phyloP scores from a whole-genome alignment of 1,140 invertebrate genomes.

The Uloborus diversus region DNA sequence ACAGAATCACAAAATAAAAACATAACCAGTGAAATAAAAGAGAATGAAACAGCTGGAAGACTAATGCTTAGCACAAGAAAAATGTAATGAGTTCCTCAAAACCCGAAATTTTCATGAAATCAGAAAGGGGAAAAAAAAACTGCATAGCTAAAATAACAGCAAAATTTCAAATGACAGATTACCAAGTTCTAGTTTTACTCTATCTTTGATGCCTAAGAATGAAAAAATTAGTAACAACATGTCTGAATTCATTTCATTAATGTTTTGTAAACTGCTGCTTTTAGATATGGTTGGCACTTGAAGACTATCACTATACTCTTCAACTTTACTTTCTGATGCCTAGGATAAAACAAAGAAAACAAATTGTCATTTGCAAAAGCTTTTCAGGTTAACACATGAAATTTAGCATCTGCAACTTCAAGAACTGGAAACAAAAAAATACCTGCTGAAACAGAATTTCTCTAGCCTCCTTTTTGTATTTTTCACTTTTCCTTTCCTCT shows the following conservation, averaged over 20 bases:
- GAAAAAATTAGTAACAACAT: constrained; percentile 52
- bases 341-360: background rate
- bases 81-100: no score
- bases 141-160: no score
- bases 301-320: no score
- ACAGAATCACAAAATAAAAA: no score
- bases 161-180: background rate
- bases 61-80: no score
- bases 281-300: background rate
- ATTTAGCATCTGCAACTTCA: no score
- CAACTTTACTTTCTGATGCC: no score
- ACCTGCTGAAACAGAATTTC: constrained; percentile 51
- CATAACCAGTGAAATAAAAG: no score
- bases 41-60: no score
- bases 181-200: constrained; percentile 48
- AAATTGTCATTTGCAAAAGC: background rate
- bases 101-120: no score
- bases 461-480: constrained; percentile 42
- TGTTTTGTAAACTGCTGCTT: constrained; percentile 49
- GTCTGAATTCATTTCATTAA: constrained; percentile 55
- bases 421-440: no score
- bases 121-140: no score
- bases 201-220: constrained; percentile 29
- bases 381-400: background rate
- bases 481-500: constrained; percentile 48